Percentiles rank a stretch among this genome's conserved stretches.
Evolutionary conservation across 2,888 invertebrate genomes (phyloP).

Genomic region (Agrochola circellaris): DNA sequence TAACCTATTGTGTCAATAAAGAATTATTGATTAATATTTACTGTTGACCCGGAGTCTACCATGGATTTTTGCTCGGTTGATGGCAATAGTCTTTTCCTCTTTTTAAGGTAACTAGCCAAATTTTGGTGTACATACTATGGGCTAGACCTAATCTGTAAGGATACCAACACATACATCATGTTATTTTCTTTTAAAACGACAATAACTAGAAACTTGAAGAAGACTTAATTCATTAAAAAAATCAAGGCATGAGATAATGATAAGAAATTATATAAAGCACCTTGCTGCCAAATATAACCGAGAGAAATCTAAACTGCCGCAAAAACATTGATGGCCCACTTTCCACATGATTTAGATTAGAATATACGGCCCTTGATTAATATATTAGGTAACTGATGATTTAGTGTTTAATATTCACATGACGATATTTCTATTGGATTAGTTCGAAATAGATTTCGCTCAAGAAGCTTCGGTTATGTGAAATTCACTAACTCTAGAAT

Average conservation of each 20-base stretch:
- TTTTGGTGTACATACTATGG: background rate
- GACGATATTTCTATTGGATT: conserved; percentile 35
- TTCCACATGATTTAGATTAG: conserved; percentile 31
- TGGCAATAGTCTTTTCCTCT: background rate
- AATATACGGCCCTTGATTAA: conserved; percentile 44
- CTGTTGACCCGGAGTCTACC: too few relatives aligned
- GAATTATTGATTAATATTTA: too few relatives aligned
- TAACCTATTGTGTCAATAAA: too few relatives aligned
- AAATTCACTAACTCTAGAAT: conserved; percentile 2
- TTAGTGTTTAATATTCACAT: conserved; percentile 67
- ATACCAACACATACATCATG: background rate
- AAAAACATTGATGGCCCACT: conserved; percentile 30
- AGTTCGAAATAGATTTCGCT: conserved; percentile 11
- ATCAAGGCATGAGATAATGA: background rate
- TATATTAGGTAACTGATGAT: conserved; percentile 59
- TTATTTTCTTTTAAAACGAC: background rate
- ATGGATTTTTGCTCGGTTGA: background rate
- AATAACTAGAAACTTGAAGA: background rate
- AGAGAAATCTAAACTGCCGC: conserved; percentile 29
- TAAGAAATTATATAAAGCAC: background rate
- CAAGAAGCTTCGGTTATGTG: conserved; percentile 7
- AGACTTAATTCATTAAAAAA: background rate
- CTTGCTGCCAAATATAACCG: background rate
- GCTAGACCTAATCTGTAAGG: background rate
- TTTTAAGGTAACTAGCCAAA: too few relatives aligned